A percentile compares a stretch with the other conserved stretches of the same genome.
phyloP scores from a whole-genome alignment of 2,888 invertebrate species.

The Galerucella pusilla region DNA sequence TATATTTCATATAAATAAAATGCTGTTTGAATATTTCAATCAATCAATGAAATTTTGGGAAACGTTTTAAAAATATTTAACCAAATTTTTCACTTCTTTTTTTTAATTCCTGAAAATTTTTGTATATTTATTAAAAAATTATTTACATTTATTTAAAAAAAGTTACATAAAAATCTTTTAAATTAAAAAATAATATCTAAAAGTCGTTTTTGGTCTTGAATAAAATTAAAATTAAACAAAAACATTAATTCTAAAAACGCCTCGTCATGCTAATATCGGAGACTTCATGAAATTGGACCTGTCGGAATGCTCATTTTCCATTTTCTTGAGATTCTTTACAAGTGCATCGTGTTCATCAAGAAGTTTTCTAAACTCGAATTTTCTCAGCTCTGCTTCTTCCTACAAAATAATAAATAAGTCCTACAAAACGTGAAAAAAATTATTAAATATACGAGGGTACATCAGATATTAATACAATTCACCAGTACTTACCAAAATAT shows the following conservation, averaged over 20 bases:
- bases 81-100: too few species aligned
- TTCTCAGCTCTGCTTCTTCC: slow-evolving; percentile 61
- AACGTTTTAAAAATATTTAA: too few species aligned
- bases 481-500: slow-evolving; percentile 24
- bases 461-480: not conserved
- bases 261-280: slow-evolving; percentile 49
- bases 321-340: slow-evolving; percentile 61
- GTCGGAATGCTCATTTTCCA: slow-evolving; percentile 55
- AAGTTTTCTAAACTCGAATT: slow-evolving; percentile 61
- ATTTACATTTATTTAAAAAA: too few species aligned
- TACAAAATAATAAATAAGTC: slow-evolving; percentile 46
- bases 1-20: too few species aligned
- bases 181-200: not conserved
- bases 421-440: slow-evolving; percentile 49
- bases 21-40: too few species aligned
- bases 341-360: slow-evolving; percentile 62
- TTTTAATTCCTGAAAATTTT: too few species aligned
- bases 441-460: not conserved
- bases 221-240: not conserved
- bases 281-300: slow-evolving; percentile 38
- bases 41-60: too few species aligned
- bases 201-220: not conserved
- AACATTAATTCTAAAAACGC: not conserved
- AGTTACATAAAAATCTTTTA: too few species aligned
- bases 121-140: too few species aligned